phyloP scores from a whole-genome alignment of 2,888 invertebrate genomes.

The Cyaniris semiargus region DNA sequence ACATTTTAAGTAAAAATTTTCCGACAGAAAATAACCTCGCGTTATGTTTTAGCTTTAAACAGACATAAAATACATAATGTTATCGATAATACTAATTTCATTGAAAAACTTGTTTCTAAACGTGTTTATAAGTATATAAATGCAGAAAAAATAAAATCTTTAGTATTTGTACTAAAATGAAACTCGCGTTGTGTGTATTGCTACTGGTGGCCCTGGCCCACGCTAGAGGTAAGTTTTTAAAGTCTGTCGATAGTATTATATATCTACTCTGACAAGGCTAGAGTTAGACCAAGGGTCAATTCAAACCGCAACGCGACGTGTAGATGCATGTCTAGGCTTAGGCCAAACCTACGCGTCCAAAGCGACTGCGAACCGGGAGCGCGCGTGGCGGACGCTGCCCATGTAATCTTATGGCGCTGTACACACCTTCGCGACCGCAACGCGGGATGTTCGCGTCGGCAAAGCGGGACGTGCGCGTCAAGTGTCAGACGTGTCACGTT shows the following conservation, averaged over 20 bases:
- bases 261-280: too few relatives aligned
- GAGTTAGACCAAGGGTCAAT: too few relatives aligned
- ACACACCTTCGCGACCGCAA: too few relatives aligned
- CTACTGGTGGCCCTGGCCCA: background rate
- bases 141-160: background rate
- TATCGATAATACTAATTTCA: background rate
- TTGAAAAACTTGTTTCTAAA: background rate
- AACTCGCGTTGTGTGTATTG: slow-evolving; percentile 7
- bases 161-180: background rate
- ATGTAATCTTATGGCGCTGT: too few relatives aligned
- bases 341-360: too few relatives aligned
- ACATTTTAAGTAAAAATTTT: background rate
- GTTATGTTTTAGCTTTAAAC: background rate
- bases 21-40: background rate
- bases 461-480: too few relatives aligned
- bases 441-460: too few relatives aligned
- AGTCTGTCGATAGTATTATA: background rate
- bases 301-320: too few relatives aligned
- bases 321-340: too few relatives aligned
- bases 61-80: background rate
- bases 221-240: slow-evolving; percentile 2
- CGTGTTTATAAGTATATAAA: slow-evolving; percentile 6
- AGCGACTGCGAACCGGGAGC: too few relatives aligned
- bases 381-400: too few relatives aligned
- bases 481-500: too few relatives aligned